A percentile compares a stretch with the other conserved stretches of the same genome.
These are phyloP conservation scores for Scolopax rusticola DNA, from an alignment of 2,797 vertebrate genomes.

Conservation along the genomic window DNA sequence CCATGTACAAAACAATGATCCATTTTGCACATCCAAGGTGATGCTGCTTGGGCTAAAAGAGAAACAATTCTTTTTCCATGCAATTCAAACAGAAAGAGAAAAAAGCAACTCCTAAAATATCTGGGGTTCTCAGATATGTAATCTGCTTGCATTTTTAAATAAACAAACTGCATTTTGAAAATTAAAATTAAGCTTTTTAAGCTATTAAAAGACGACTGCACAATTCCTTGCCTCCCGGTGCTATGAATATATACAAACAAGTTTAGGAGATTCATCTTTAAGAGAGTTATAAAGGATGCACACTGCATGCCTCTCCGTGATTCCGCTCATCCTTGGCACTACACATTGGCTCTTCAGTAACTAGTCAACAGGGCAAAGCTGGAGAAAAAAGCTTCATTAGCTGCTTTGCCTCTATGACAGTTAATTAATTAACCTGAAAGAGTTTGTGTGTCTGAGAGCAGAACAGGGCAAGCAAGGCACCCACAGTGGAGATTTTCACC, in stretches of 20 bases:
- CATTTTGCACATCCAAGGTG: neutral
- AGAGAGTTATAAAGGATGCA: neutral
- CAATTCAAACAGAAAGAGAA: neutral
- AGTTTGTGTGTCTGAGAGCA: neutral
- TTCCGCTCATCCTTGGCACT: neutral
- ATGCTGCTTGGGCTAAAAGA: neutral
- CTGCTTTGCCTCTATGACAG: neutral
- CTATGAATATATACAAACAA: conserved; percentile 12
- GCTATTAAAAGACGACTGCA: neutral
- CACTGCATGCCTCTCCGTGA: neutral
- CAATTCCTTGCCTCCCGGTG: neutral
- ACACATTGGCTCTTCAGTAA: neutral
- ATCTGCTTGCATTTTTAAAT: neutral
- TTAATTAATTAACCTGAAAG: conserved; percentile 4
- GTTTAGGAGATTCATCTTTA: neutral
- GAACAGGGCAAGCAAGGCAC: neutral
- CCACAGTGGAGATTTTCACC: neutral
- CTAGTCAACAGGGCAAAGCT: neutral
- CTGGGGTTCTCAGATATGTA: neutral
- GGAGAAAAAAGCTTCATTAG: conserved; percentile 17
- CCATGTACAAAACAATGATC: neutral
- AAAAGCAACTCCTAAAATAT: neutral
- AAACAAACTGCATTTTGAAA: neutral
- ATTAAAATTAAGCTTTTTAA: neutral
- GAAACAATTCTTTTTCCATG: neutral